Percentiles rank a stretch among this genome's conserved stretches.
Evolutionary conservation across 2,888 invertebrate genomes (phyloP).

Genomic region (Neuroscelio doddi): DNA sequence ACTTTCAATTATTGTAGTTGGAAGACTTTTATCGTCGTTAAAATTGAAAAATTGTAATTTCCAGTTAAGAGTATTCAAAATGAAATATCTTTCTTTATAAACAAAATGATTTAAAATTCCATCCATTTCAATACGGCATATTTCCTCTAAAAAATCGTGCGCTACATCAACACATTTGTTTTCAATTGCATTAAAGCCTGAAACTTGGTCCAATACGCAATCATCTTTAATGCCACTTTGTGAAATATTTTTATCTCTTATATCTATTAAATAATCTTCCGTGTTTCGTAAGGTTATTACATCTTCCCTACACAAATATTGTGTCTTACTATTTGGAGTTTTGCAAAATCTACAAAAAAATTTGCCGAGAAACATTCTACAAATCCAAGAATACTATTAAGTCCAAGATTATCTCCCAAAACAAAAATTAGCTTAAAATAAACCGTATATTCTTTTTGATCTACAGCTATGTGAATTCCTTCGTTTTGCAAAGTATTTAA

Average conservation of each 20-base stretch:
- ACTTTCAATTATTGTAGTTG: too few relatives aligned
- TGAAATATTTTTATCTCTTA: neutral
- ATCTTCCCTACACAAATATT: slow-evolving; percentile 14
- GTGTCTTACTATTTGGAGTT: neutral
- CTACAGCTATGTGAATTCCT: slow-evolving; percentile 10
- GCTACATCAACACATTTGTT: slow-evolving; percentile 21
- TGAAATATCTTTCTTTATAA: slow-evolving; percentile 16
- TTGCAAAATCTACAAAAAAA: slow-evolving; percentile 33
- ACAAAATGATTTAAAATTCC: slow-evolving; percentile 18
- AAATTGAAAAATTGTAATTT: slow-evolving; percentile 6
- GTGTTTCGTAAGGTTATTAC: slow-evolving; percentile 6
- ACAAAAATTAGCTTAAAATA: slow-evolving; percentile 14
- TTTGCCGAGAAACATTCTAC: slow-evolving; percentile 16
- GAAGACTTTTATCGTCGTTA: too few relatives aligned
- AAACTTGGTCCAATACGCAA: slow-evolving; percentile 9
- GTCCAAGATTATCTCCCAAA: slow-evolving; percentile 14
- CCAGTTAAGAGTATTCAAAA: slow-evolving; percentile 13
- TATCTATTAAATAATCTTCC: slow-evolving; percentile 20
- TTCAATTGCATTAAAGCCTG: slow-evolving; percentile 7
- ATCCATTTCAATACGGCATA: slow-evolving; percentile 6
- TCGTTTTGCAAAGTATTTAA: slow-evolving; percentile 8
- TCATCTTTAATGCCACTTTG: slow-evolving; percentile 13
- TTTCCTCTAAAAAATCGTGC: slow-evolving; percentile 24
- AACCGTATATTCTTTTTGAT: neutral
- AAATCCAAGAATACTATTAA: slow-evolving; percentile 19